phyloP scores from a whole-genome alignment of 2,797 vertebrate genomes.

The Dendrocincla fuliginosa region DNA sequence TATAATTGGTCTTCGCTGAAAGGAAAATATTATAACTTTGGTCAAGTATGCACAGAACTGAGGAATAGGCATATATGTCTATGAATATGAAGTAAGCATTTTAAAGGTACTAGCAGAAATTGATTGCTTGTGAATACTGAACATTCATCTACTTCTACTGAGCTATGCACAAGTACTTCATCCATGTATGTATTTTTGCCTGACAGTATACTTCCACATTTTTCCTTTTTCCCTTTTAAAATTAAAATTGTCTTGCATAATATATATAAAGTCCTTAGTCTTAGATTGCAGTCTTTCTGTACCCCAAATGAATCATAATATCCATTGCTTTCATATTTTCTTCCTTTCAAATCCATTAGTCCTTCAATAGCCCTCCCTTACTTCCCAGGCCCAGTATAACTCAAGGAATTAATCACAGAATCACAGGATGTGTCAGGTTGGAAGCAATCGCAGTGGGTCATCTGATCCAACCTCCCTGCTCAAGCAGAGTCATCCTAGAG shows the following conservation, averaged over 20 bases:
- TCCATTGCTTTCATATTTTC: not conserved
- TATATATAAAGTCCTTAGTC: not conserved
- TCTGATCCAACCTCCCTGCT: not conserved
- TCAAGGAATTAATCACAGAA: not conserved
- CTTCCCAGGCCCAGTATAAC: not conserved
- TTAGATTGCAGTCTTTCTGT: not conserved
- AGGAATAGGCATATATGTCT: not conserved
- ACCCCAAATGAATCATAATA: not conserved
- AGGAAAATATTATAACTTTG: not conserved
- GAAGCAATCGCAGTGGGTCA: not conserved
- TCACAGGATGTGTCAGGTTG: not conserved
- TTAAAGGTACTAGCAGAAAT: not conserved
- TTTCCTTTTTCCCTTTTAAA: not conserved
- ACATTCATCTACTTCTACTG: not conserved
- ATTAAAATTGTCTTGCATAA: not conserved
- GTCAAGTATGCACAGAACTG: not conserved
- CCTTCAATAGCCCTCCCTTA: not conserved
- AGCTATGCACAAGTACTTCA: not conserved
- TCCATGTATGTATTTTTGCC: not conserved
- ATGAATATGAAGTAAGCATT: not conserved
- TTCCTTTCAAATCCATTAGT: not conserved
- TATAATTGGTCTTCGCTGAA: not conserved
- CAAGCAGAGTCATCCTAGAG: not conserved
- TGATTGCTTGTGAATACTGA: not conserved
- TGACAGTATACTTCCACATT: not conserved